phyloP scores from a whole-genome alignment of 2,888 invertebrate genomes.

The Pinctada fucata region DNA sequence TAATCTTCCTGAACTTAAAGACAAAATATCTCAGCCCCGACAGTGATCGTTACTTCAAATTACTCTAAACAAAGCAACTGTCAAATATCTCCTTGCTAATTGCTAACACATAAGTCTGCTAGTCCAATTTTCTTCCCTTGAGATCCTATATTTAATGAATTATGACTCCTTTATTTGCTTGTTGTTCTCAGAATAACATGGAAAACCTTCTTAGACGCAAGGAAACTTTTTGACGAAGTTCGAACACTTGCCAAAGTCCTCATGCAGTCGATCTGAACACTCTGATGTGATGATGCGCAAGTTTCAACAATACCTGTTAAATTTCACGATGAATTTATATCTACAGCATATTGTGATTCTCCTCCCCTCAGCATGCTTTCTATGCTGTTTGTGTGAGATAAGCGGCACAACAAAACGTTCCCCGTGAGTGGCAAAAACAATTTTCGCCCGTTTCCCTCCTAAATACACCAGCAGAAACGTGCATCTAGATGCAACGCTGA shows the following conservation, averaged over 20 bases:
- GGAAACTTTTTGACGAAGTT: too few species aligned
- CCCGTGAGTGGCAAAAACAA: not conserved
- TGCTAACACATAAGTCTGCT: not conserved
- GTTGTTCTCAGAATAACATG: not conserved
- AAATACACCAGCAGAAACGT: too few species aligned
- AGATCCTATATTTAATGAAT: not conserved
- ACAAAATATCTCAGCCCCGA: too few species aligned
- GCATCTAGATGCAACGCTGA: too few species aligned
- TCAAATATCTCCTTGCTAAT: not conserved
- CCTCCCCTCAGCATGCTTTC: not conserved
- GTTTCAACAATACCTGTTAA: not conserved
- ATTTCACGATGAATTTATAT: constrained; percentile 3
- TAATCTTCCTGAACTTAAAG: too few species aligned
- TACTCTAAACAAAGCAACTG: not conserved
- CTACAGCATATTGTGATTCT: not conserved
- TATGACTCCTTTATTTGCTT: not conserved
- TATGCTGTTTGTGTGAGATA: not conserved
- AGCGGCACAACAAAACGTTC: not conserved
- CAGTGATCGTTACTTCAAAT: too few species aligned
- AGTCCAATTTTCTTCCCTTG: not conserved
- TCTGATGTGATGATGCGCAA: not conserved
- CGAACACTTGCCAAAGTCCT: too few species aligned
- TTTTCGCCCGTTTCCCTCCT: too few species aligned
- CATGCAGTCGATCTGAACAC: too few species aligned
- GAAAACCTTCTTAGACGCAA: not conserved